Base-by-base conservation (phyloP, 2,797 vertebrate genomes). In the Leuciscus waleckii region DNA sequence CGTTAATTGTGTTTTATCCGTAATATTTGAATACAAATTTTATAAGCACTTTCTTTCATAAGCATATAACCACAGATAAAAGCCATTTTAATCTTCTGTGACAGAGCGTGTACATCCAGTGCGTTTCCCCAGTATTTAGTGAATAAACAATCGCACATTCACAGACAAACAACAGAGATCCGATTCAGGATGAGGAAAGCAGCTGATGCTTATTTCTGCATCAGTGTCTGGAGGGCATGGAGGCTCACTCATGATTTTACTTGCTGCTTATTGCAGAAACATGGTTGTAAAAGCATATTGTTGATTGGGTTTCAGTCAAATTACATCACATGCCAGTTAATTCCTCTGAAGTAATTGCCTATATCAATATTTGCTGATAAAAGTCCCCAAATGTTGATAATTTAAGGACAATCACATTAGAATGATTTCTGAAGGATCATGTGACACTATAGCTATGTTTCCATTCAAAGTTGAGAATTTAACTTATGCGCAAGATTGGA, bases 191-290 rank as follows among this genome's bases (percentile, higher is more conserved):
- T 39, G 41, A 19, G 41, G 58, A 77, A 88, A 91, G 85, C 91
- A 93, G 92, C 91, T 90, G 92, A 92, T 86, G 86, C 84, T 85
- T 91, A 90, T 26, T 69, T 87, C 29, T 69, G 54, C 73, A 49
- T 29, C 81, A 75, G 86, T 82, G 68, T 91, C 90, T 85, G 75
- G 46, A 85, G 91, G 90, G 88, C 88, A 85, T 56, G 32, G 23
- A 54, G 73, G 29, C 65, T 89, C 35, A 71, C 49, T 56, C 35
- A 81, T 43, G 67, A 39, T 71, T 75, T 43, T 70, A 46, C n/a
- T 69, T 35, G 2, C 2, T 0, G 7, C 54, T 71, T 61, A 8
- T 56, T 83, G 32, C 32, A 26, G 29, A 32, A 82, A 41, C n/a
- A 14, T 77, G 46, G 14, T 69, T 70, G 51, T 49, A 19, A 71